Percentiles rank a stretch among this genome's conserved stretches.
These are phyloP conservation scores for Betta splendens DNA, from an alignment of 2,797 vertebrate genomes.

Conservation along the genomic window DNA sequence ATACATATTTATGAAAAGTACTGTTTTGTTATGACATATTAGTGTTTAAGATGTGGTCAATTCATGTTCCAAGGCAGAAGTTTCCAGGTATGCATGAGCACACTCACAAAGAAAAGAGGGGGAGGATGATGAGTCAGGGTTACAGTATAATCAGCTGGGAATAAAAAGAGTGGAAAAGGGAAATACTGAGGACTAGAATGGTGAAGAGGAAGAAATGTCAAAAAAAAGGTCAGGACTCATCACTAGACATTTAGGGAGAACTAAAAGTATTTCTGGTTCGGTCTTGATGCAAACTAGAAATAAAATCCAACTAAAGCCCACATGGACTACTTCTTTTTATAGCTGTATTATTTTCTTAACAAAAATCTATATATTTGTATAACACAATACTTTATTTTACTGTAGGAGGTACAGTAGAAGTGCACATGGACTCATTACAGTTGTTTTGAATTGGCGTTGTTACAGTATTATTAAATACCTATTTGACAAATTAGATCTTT, in stretches of 20 bases:
- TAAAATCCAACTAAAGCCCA: not conserved
- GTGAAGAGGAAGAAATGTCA: conserved; percentile 32
- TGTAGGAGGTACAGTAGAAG: not conserved
- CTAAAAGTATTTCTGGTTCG: not conserved
- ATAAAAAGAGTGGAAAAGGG: conserved; percentile 38
- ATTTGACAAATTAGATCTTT: not conserved
- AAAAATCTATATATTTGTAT: not conserved
- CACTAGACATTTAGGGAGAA: conserved; percentile 16
- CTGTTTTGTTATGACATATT: not conserved
- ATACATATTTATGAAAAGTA: not conserved
- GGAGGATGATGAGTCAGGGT: conserved; percentile 51
- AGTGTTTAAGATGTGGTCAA: conserved; percentile 8
- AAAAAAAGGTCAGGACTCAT: conserved; percentile 34
- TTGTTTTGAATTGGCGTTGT: too few species aligned
- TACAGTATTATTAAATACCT: too few species aligned
- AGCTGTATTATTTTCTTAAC: not conserved
- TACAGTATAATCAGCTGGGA: conserved; percentile 35
- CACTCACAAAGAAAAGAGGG: conserved; percentile 16
- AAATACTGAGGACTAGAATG: conserved; percentile 28
- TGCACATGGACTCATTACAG: not conserved
- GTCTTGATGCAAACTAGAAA: not conserved
- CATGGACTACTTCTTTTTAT: not conserved
- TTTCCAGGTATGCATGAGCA: conserved; percentile 41
- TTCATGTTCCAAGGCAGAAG: conserved; percentile 31
- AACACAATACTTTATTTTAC: not conserved